Conservation (phyloP, 2,797 vertebrate species). For the Manis crassicaudata region DNA sequence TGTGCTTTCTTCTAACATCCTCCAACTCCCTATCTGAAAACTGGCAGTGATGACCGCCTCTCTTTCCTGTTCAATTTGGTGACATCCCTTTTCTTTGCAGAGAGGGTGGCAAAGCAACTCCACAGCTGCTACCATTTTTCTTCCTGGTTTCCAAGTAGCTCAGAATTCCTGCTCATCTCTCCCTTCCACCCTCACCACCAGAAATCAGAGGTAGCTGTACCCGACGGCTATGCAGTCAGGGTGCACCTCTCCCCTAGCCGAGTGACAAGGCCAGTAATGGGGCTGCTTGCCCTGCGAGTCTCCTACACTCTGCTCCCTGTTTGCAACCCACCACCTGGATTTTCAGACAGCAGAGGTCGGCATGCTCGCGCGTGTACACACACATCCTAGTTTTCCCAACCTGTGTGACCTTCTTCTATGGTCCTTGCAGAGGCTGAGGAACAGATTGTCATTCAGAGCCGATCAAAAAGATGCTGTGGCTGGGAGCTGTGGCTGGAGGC, state of each 20-base stretch:
- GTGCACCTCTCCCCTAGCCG: neutral
- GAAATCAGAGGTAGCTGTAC: neutral
- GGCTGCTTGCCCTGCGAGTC: neutral
- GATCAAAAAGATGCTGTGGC: neutral
- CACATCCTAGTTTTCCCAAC: neutral
- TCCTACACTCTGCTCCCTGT: neutral
- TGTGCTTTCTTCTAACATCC: neutral
- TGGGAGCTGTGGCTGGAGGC: neutral
- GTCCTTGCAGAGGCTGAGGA: neutral
- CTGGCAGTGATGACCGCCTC: fast-evolving
- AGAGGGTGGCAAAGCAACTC: neutral
- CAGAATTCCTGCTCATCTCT: neutral
- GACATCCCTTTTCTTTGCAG: neutral
- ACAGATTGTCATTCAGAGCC: neutral
- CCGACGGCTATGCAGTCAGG: neutral
- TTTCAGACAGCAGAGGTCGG: neutral
- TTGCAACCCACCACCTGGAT: neutral
- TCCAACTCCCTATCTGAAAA: neutral
- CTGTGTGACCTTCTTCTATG: neutral
- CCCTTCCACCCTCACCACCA: neutral
- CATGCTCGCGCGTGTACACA: neutral
- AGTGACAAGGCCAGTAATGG: neutral
- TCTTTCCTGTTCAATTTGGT: neutral
- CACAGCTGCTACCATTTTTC: neutral
- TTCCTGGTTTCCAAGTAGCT: neutral